These are phyloP conservation scores for Mareca penelope DNA, from an alignment of 2,797 vertebrate genomes.

Conservation along the genomic window DNA sequence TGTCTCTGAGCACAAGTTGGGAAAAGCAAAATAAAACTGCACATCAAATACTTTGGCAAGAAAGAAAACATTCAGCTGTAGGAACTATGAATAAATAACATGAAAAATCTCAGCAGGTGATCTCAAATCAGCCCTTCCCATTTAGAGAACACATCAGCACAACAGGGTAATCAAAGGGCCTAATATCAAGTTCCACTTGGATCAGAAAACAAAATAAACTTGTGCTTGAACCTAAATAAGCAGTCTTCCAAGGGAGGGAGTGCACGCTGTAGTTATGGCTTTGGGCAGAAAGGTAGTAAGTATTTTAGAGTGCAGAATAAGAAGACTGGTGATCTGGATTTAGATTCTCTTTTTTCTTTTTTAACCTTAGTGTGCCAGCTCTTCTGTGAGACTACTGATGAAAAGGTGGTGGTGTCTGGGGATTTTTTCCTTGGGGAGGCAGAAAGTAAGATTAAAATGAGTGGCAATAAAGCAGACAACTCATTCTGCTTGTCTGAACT, in stretches of 20 bases:
- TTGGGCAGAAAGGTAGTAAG: neutral
- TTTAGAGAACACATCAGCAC: neutral
- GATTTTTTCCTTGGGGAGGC: accelerated
- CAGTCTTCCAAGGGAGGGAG: neutral
- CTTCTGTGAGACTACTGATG: neutral
- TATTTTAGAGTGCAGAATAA: neutral
- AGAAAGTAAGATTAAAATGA: neutral
- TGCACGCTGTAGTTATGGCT: neutral
- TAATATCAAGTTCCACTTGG: neutral
- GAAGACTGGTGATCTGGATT: neutral
- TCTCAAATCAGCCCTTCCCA: neutral
- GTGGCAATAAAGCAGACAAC: neutral
- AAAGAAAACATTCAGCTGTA: neutral
- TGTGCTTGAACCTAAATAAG: neutral
- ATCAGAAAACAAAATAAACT: neutral
- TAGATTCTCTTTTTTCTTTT: neutral
- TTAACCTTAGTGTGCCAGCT: neutral
- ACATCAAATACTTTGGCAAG: neutral
- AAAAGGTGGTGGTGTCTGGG: neutral
- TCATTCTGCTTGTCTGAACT: neutral
- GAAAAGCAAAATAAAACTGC: neutral
- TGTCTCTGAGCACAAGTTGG: neutral
- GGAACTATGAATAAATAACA: neutral
- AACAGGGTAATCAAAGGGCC: neutral
- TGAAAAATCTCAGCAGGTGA: neutral